Conservation (phyloP, 2,797 vertebrate genomes). For the Parauchenoglanis punctatus region DNA sequence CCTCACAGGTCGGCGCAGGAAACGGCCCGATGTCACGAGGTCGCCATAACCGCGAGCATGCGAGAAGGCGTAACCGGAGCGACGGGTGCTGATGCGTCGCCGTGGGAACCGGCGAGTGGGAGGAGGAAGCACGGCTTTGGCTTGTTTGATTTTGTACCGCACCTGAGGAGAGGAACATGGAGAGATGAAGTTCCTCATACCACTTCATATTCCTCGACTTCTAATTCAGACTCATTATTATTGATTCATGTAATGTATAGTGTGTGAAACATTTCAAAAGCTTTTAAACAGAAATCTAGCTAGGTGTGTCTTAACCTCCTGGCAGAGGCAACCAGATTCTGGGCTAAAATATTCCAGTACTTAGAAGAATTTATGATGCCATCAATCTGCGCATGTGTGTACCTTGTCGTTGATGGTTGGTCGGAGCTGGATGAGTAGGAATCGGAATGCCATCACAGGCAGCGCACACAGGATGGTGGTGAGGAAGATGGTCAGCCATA, state of each 20-base stretch:
- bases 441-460: constrained; percentile 81
- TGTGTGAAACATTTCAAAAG: not conserved
- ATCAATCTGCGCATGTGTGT: not conserved
- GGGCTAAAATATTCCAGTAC: not conserved
- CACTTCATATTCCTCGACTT: not conserved
- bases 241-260: not conserved
- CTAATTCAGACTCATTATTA: not conserved
- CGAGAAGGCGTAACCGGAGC: constrained; percentile 94
- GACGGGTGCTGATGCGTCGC: constrained; percentile 75
- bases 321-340: not conserved
- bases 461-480: constrained; percentile 82
- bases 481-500: constrained; percentile 88
- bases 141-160: constrained; percentile 76
- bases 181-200: not conserved
- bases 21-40: constrained; percentile 87
- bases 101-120: constrained; percentile 55
- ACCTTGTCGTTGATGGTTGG: constrained; percentile 87
- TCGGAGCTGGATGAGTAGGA: constrained; percentile 76
- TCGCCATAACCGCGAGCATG: constrained; percentile 88
- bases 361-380: not conserved
- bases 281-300: not conserved
- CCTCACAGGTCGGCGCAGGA: constrained; percentile 68
- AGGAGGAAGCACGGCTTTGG: constrained; percentile 69
- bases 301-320: not conserved
- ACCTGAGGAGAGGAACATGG: constrained; percentile 71